Base-by-base conservation (phyloP, 64 coral and sea anemone genomes). In the Pocillopora damicornis region DNA sequence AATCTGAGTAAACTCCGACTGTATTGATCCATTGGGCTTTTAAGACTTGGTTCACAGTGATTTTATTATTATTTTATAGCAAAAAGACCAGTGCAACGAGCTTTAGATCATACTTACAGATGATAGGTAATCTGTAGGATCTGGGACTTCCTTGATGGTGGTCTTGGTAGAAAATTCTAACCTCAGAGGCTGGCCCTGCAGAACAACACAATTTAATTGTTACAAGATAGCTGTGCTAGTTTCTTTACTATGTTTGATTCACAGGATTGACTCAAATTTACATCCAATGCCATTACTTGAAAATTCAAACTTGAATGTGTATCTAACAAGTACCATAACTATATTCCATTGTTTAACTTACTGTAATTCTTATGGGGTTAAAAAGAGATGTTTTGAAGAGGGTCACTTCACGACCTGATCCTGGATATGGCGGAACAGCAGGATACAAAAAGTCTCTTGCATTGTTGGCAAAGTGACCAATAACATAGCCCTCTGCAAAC, bases 361-460 rank as follows among this genome's bases (percentile, higher is more conserved):
- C 94, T 58, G 94, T 98, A 18, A 98, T 95, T 76, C 96, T 95
- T 23, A 98, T 98, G 16, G 96, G 96, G 15, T 98, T 95, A 20
- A 98, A 98, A 75, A 98, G 91, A 26, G 96, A 98, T 35, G 96
- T 98, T 78, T 98, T 98, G 76, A 95, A 98, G 11, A 98, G 75
- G 0, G 90, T 98, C 13, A 95, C 58, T 77, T 98, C 96, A 14
- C 96, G 64, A 20, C 93, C 93, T 60, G 93, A 92, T 12, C 90
- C 89, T 15, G 90, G 90, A 35, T 94, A 95, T 0, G 90, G 90
- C 11, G 93, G 58, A 0, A 94, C 82, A 13, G 96, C 93, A 64
- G 96, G 96, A n/a, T 98, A 98, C n/a, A 98, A 86, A 57, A 86
- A 98, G 37, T 99, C 97, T 58, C 93, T 93, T 4, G 93, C 97